Evolutionary conservation across 2,888 invertebrate genomes (phyloP).

Genomic region (Cynaeus angustus): DNA sequence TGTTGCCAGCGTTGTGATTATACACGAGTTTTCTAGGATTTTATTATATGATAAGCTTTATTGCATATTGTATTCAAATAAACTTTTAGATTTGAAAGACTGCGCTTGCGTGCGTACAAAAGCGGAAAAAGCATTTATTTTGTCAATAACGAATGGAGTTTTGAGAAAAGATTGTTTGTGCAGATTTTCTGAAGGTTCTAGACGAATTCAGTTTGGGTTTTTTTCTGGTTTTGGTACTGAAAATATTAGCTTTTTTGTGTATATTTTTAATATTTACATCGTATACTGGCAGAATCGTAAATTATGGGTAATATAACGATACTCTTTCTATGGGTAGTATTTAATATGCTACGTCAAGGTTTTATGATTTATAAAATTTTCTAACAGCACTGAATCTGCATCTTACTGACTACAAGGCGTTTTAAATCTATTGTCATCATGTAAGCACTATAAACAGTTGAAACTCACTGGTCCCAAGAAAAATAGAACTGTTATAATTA

Average conservation of each 20-base stretch:
- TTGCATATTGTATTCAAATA: constrained; percentile 1
- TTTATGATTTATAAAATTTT: constrained; percentile 1
- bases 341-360: background rate
- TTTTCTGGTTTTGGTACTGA: no score
- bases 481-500: constrained; percentile 13
- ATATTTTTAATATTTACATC: constrained; percentile 11
- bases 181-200: no score
- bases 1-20: constrained; percentile 56
- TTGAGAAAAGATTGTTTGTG: no score
- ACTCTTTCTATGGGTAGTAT: constrained; percentile 1
- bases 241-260: no score
- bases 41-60: constrained; percentile 2
- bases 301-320: constrained; percentile 3
- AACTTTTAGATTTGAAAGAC: no score
- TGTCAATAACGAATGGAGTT: no score
- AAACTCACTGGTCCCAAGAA: constrained; percentile 48
- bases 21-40: background rate
- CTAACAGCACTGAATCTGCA: constrained; percentile 15
- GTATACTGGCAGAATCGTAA: constrained; percentile 5
- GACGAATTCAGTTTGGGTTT: no score
- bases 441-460: constrained; percentile 32
- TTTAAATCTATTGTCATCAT: constrained; percentile 48
- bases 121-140: no score
- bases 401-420: constrained; percentile 48
- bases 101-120: no score